A percentile compares a stretch with the other conserved stretches of the same genome.
Conservation (phyloP, 2,797 vertebrate genomes). For the Sebastes matsubarae region DNA sequence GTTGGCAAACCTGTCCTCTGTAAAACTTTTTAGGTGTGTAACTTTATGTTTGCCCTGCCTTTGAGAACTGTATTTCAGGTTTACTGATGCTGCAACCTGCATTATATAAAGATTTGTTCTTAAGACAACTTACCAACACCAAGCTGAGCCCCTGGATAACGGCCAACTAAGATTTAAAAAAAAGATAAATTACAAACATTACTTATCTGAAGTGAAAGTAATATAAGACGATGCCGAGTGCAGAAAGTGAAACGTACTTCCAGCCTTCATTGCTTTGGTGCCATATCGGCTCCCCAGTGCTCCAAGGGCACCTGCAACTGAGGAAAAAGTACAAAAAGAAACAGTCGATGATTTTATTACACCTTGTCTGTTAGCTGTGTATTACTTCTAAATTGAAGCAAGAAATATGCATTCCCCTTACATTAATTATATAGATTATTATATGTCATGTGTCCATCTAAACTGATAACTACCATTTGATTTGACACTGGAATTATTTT, state of each 20-base stretch:
- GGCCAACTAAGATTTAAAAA: constrained; percentile 65
- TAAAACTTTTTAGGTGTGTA: not conserved
- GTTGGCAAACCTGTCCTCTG: not conserved
- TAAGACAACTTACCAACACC: constrained; percentile 53
- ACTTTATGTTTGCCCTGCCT: not conserved
- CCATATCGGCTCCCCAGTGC: constrained; percentile 65
- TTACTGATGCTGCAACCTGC: not conserved
- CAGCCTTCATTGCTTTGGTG: constrained; percentile 74
- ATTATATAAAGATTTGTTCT: not conserved
- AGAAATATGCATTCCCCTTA: not conserved
- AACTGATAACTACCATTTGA: not conserved
- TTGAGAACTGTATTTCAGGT: not conserved
- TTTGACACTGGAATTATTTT: not conserved
- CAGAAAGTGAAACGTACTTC: constrained; percentile 46
- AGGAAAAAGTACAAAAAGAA: not conserved
- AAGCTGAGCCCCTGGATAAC: constrained; percentile 69
- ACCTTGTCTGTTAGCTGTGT: not conserved
- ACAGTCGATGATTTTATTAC: not conserved
- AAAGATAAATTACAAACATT: not conserved
- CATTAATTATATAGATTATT: not conserved
- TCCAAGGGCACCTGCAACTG: constrained; percentile 64
- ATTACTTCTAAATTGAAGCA: not conserved
- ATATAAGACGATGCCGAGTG: not conserved
- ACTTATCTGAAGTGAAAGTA: not conserved
- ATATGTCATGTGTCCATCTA: not conserved